Evolutionary conservation across 1,140 invertebrate genomes (phyloP).

Genomic region (Heliconius nattereri): DNA sequence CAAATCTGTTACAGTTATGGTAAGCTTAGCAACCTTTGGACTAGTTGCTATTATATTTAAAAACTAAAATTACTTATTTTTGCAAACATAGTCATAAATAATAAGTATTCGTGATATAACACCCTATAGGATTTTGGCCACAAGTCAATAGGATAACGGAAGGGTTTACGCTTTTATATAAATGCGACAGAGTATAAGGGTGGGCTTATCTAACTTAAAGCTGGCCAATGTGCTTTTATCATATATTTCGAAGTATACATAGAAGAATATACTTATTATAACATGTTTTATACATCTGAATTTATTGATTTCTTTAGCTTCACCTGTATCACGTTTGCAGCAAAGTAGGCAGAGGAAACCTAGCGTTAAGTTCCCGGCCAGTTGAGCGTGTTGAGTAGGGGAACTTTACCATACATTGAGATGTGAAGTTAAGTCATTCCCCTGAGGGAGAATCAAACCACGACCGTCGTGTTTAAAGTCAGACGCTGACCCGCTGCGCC

Average conservation of each 20-base stretch:
- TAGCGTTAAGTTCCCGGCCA: too few species aligned
- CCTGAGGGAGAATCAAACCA: background rate
- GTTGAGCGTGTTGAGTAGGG: too few species aligned
- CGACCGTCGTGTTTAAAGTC: background rate
- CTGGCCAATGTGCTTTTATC: background rate
- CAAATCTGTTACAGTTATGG: too few species aligned
- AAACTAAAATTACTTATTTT: too few species aligned
- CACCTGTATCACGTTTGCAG: too few species aligned
- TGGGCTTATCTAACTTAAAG: background rate
- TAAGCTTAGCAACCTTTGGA: too few species aligned
- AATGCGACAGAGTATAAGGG: conserved; percentile 6
- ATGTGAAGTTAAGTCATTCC: background rate
- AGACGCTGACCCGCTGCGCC: background rate
- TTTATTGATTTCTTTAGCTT: too few species aligned
- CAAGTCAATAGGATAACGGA: conserved; percentile 1
- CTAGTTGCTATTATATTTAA: too few species aligned
- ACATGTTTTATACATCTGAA: too few species aligned
- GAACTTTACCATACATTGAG: background rate
- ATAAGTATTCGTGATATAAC: background rate
- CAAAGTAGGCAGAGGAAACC: too few species aligned
- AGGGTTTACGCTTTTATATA: conserved; percentile 6
- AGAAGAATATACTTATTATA: background rate
- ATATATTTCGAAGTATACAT: background rate
- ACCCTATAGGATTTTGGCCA: background rate
- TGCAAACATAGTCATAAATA: background rate